Percentiles rank a stretch among this genome's conserved stretches.
phyloP scores from a whole-genome alignment of 2,888 invertebrate genomes.

The Drymonia ruficornis region DNA sequence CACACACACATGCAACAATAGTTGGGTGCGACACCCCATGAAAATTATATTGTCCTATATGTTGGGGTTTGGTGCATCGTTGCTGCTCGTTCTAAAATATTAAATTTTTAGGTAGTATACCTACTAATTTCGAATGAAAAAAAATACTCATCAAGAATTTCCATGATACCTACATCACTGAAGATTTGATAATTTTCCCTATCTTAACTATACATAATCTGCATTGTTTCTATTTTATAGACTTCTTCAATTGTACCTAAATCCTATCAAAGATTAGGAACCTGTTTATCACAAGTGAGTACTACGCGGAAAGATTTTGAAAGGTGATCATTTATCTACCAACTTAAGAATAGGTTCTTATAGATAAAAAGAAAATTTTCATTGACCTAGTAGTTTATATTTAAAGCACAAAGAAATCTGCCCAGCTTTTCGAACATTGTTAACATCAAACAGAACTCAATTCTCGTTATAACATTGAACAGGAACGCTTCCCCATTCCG shows the following conservation, averaged over 20 bases:
- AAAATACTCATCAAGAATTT: too few relatives aligned
- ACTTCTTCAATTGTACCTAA: too few relatives aligned
- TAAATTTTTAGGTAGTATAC: background rate
- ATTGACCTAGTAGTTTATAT: background rate
- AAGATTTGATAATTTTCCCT: too few relatives aligned
- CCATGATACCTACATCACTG: too few relatives aligned
- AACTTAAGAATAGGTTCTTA: too few relatives aligned
- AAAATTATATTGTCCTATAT: conserved; percentile 60
- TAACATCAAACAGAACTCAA: background rate
- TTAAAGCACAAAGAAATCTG: background rate
- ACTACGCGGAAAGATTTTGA: too few relatives aligned
- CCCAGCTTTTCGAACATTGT: background rate
- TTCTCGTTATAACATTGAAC: conserved; percentile 36
- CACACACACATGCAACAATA: conserved; percentile 39
- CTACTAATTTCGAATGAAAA: background rate
- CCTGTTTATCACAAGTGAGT: too few relatives aligned
- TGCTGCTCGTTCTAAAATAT: conserved; percentile 17
- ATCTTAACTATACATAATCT: too few relatives aligned
- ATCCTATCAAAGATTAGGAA: too few relatives aligned
- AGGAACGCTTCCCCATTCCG: conserved; percentile 65
- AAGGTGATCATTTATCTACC: too few relatives aligned
- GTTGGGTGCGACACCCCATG: conserved; percentile 69
- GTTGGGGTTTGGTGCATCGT: conserved; percentile 28
- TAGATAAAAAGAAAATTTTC: too few relatives aligned
- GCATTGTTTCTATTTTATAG: too few relatives aligned